phyloP scores from a whole-genome alignment of 1,140 invertebrate species.

The silkworm (Bombyx mori) region ASM3026992v2 NC_085112.1:6523501-6524000 shows the following conservation, averaged over 20 bases:
- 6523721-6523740: constrained; percentile 57
- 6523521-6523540: constrained; percentile 13
- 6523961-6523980: constrained; percentile 60
- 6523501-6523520: constrained; percentile 6
- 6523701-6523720: constrained; percentile 41
- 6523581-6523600: constrained; percentile 11
- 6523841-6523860: constrained; percentile 55
- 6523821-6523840: constrained; percentile 65
- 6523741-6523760: constrained; percentile 59
- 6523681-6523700: constrained; percentile 24
- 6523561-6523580: constrained; percentile 24
- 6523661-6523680: not conserved
- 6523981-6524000: constrained; percentile 61
- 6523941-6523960: constrained; percentile 63
- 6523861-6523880: constrained; percentile 62
- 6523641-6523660: constrained; percentile 17
- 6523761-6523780: constrained; percentile 52
- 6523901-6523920: constrained; percentile 46
- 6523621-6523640: constrained; percentile 19
- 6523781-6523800: constrained; percentile 57
- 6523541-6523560: constrained; percentile 11
- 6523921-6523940: constrained; percentile 58
- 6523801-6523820: constrained; percentile 59
- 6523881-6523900: constrained; percentile 47
- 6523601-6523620: constrained; percentile 23